phyloP scores from a whole-genome alignment of 2,797 vertebrate genomes.

The Pteronotus mesoamericanus region DNA sequence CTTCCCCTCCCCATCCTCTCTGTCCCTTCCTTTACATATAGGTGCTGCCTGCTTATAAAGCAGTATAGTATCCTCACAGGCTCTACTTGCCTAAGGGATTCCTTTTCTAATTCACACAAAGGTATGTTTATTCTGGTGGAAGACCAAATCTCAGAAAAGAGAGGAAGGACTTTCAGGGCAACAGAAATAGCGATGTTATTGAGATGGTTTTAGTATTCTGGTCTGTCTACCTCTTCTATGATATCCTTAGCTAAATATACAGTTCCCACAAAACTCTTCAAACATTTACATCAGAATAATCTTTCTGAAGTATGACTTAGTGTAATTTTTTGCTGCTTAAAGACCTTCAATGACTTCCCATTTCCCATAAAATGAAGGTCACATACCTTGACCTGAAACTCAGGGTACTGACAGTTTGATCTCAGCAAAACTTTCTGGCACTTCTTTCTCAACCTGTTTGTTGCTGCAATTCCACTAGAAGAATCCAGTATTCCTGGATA shows the following conservation, averaged over 20 bases:
- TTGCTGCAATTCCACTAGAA: background rate
- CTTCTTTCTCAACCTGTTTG: background rate
- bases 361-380: background rate
- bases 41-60: background rate
- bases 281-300: background rate
- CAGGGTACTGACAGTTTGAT: background rate
- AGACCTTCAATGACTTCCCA: background rate
- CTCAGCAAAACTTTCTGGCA: background rate
- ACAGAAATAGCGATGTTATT: background rate
- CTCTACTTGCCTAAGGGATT: background rate
- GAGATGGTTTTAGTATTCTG: background rate
- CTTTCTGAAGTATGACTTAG: background rate
- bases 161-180: background rate
- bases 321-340: background rate
- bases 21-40: background rate
- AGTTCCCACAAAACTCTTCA: background rate
- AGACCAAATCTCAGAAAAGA: background rate
- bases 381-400: background rate
- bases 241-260: background rate
- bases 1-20: background rate
- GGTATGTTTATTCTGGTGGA: background rate
- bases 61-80: background rate
- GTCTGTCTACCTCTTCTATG: background rate
- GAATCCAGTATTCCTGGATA: background rate
- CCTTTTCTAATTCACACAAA: background rate